phyloP scores from a whole-genome alignment of 2,888 invertebrate species.

The Molorchus minor region DNA sequence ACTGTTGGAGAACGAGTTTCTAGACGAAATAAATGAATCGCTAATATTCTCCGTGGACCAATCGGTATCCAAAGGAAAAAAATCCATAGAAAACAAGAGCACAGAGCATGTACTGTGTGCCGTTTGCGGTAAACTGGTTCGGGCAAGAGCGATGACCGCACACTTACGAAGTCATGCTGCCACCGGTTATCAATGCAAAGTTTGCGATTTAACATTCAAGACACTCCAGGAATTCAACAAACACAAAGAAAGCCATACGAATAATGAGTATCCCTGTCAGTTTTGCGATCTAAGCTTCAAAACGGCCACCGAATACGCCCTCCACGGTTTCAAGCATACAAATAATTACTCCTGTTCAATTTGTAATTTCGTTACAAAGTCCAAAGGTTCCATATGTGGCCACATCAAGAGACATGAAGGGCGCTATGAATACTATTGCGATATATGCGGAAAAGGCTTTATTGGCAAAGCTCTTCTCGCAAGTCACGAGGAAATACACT shows the following conservation, averaged over 20 bases:
- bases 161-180: conserved; percentile 36
- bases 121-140: conserved; percentile 38
- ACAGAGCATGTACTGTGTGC: conserved; percentile 27
- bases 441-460: conserved; percentile 53
- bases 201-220: conserved; percentile 37
- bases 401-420: conserved; percentile 49
- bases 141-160: conserved; percentile 13
- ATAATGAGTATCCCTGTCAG: conserved; percentile 47
- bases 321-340: conserved; percentile 44
- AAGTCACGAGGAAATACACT: conserved; percentile 54
- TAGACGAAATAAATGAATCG: neutral
- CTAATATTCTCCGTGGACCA: neutral
- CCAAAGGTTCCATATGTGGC: conserved; percentile 39
- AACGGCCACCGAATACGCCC: conserved; percentile 45
- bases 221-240: conserved; percentile 42
- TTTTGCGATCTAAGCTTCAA: conserved; percentile 47
- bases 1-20: neutral
- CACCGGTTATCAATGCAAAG: conserved; percentile 34
- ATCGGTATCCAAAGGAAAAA: neutral
- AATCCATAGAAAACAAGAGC: neutral
- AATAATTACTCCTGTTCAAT: conserved; percentile 43
- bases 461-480: conserved; percentile 43
- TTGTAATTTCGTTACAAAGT: conserved; percentile 43
- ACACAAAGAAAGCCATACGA: conserved; percentile 47
- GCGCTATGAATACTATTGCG: conserved; percentile 48